Percentiles rank a stretch among this genome's conserved stretches.
These are phyloP conservation scores for Lysandra bellargus DNA, from an alignment of 2,888 invertebrate species.

Conservation along the genomic window DNA sequence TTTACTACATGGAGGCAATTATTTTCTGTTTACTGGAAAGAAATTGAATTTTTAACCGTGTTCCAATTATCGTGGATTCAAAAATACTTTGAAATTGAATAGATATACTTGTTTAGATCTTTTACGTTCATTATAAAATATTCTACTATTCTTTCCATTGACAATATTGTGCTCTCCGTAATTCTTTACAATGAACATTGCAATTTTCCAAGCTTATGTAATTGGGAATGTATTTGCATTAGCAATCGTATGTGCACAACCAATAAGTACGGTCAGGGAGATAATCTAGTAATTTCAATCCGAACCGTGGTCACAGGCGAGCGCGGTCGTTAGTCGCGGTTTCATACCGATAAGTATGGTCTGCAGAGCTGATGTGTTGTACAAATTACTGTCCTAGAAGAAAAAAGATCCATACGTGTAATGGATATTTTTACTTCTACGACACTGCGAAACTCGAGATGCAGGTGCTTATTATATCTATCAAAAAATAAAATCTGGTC, in stretches of 20 bases:
- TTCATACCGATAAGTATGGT: slow-evolving; percentile 39
- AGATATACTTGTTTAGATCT: neutral
- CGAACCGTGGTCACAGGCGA: slow-evolving; percentile 42
- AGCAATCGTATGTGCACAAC: slow-evolving; percentile 14
- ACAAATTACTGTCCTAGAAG: neutral
- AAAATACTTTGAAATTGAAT: neutral
- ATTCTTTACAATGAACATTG: neutral
- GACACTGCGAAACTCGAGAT: too few species aligned
- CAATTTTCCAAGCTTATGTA: neutral
- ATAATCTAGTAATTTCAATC: slow-evolving; percentile 48
- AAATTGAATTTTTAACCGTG: neutral
- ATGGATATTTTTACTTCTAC: too few species aligned
- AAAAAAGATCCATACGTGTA: too few species aligned
- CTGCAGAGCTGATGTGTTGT: slow-evolving; percentile 30
- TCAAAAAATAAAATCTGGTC: too few species aligned
- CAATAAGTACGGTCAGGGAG: slow-evolving; percentile 38
- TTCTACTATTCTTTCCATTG: neutral
- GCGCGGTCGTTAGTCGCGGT: slow-evolving; percentile 39
- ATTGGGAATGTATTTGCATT: slow-evolving; percentile 24
- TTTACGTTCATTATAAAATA: neutral
- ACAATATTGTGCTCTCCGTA: neutral
- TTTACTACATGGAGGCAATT: neutral
- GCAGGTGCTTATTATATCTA: too few species aligned
- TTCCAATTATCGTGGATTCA: neutral
- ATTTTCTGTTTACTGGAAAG: neutral